Evolutionary conservation across 2,888 invertebrate genomes (phyloP), one percentile per base, ranked within the genome.

Genomic region (Diachrysia chrysitis): DNA sequence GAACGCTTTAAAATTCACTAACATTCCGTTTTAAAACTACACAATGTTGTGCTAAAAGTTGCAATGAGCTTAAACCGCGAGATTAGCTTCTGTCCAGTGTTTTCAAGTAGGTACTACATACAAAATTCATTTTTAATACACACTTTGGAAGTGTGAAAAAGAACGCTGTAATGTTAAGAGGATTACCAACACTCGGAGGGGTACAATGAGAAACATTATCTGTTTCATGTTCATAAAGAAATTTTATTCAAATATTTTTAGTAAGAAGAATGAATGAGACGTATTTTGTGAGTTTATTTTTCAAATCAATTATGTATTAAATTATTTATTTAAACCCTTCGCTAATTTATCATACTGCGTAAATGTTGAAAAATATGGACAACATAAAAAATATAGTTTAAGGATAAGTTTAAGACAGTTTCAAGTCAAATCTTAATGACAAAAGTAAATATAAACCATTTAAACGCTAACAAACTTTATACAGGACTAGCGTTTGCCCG

Each of bases 61-160:
- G 25, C 7, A 14, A 23, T 23, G 16, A 25, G 23, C 21, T 54
- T 16, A 54, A 16, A 54, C 23, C 23, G 7, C 25, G 16, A 23
- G 25, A 66, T 74, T 56, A 63, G 63, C 58, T 51, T 53, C 29
- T 5, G 35, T 35, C 51, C 32, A 21, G 14, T 19, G 48, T 51
- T 19, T 21, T 21, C 19, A 21, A 10, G 42, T n/a, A n/a, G n/a
- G n/a, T 56, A 23, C 59, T 56, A 19, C 57, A 63, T 72, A 62
- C 64, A 67, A 67, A 64, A 77, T 77, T 76, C 46, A 72, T 77
- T 75, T 75, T 77, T 75, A 75, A 77, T 75, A 72, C 64, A 58
- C 14, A 72, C 61, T 62, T 62, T 25, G 63, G 63, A 67, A 72
- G 56, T 67, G 61, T 59, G 51, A 56, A 29, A 56, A 59, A 59